A percentile compares a stretch with the other conserved stretches of the same genome.
These are phyloP conservation scores for Theodoxus fluviatilis DNA, from an alignment of 2,888 invertebrate genomes.

Conservation along the genomic window DNA sequence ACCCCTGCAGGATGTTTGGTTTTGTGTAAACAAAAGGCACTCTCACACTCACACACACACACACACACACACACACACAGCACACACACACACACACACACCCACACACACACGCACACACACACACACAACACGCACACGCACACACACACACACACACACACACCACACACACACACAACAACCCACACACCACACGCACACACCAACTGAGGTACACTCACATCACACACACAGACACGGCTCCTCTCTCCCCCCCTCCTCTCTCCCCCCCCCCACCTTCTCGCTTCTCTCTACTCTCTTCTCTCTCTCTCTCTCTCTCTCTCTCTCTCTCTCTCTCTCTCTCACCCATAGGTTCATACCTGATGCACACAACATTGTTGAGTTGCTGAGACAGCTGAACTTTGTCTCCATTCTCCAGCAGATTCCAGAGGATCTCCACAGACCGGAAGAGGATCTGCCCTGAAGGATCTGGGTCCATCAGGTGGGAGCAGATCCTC, in stretches of 20 bases:
- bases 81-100: not conserved
- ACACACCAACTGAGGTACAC: too few species aligned
- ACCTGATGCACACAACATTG: slow-evolving; percentile 60
- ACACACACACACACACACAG: too few species aligned
- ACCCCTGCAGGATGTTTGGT: too few species aligned
- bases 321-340: too few species aligned
- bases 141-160: not conserved
- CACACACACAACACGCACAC: not conserved
- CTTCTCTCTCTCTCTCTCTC: too few species aligned
- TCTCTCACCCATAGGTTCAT: not conserved
- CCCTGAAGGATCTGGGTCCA: slow-evolving; percentile 58
- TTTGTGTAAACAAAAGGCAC: too few species aligned
- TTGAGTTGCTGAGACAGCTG: slow-evolving; percentile 58
- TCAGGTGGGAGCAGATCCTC: slow-evolving; percentile 53
- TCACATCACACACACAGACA: too few species aligned
- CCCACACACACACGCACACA: not conserved
- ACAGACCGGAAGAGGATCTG: slow-evolving; percentile 62
- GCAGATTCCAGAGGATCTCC: slow-evolving; percentile 64
- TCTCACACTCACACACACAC: too few species aligned
- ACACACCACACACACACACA: not conserved
- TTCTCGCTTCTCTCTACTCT: too few species aligned
- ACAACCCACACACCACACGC: too few species aligned
- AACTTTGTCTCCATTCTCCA: slow-evolving; percentile 56
- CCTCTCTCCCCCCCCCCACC: too few species aligned
- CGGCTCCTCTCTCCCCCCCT: too few species aligned